Evolutionary conservation across 2,888 invertebrate genomes (phyloP).

Genomic region (Drosophila pegasa): DNA sequence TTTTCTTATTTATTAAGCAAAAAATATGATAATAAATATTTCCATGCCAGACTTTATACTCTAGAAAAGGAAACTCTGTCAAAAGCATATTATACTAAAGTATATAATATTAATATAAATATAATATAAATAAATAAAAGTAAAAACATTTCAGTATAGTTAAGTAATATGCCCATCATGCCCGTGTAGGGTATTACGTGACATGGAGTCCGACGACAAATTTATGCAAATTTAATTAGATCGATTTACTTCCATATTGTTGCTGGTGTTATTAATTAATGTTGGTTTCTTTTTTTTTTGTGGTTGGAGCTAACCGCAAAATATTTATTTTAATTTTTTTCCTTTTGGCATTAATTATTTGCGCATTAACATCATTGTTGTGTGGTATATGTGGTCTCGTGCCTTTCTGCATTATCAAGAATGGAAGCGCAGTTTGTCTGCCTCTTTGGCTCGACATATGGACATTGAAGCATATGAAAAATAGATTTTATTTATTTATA

Average conservation of each 20-base stretch:
- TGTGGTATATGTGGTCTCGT: background rate
- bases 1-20: too few relatives aligned
- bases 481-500: constrained; percentile 4
- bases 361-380: constrained; percentile 9
- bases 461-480: background rate
- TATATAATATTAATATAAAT: background rate
- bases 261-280: constrained; percentile 47
- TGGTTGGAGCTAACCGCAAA: constrained; percentile 11
- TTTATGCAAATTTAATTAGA: constrained; percentile 56
- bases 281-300: constrained; percentile 29
- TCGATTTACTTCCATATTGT: constrained; percentile 40
- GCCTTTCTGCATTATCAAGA: background rate
- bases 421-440: background rate
- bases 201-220: background rate
- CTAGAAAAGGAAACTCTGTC: background rate
- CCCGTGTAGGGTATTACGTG: constrained; percentile 3
- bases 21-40: too few relatives aligned
- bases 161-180: background rate
- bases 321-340: constrained; percentile 13
- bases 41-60: too few relatives aligned
- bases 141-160: too few relatives aligned
- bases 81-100: too few relatives aligned
- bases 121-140: too few relatives aligned
- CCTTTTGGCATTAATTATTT: constrained; percentile 30
- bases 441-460: background rate